phyloP scores from a whole-genome alignment of 2,888 invertebrate genomes.

The Asteroscopus sphinx region DNA sequence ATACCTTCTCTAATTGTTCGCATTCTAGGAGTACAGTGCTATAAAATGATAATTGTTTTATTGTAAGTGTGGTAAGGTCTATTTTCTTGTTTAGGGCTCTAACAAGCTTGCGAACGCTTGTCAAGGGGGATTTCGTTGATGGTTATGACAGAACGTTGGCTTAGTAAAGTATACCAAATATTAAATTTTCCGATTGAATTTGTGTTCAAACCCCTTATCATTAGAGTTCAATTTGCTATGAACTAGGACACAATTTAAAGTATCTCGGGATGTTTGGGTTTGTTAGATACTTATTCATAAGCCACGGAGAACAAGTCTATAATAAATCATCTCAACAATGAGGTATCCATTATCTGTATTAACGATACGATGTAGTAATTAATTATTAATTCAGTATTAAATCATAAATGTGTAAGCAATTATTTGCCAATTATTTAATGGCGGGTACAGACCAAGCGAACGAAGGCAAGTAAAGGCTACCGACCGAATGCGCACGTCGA shows the following conservation, averaged over 20 bases:
- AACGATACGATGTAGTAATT: too few species aligned
- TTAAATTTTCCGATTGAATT: conserved; percentile 30
- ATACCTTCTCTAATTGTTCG: conserved; percentile 11
- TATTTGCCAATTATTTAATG: too few species aligned
- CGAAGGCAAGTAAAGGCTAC: too few species aligned
- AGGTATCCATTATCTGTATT: too few species aligned
- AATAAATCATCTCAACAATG: too few species aligned
- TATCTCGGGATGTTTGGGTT: neutral
- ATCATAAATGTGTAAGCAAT: too few species aligned
- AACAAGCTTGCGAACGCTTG: conserved; percentile 27
- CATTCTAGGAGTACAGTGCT: neutral
- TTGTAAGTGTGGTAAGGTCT: conserved; percentile 12
- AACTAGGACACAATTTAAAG: neutral
- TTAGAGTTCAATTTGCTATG: conserved; percentile 22
- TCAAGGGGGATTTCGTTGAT: conserved; percentile 42
- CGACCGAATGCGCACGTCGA: too few species aligned
- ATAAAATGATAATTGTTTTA: conserved; percentile 2
- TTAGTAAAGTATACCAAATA: conserved; percentile 29
- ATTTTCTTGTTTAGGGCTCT: conserved; percentile 3
- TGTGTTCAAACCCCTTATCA: conserved; percentile 6
- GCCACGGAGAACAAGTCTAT: too few species aligned
- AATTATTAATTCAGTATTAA: too few species aligned
- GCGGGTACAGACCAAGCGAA: too few species aligned
- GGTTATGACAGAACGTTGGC: conserved; percentile 42
- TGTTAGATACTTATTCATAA: conserved; percentile 2